Percentiles rank a stretch among this genome's conserved stretches.
These are phyloP conservation scores for Chelonus formosanus DNA, from an alignment of 2,888 invertebrate genomes.

Conservation along the genomic window DNA sequence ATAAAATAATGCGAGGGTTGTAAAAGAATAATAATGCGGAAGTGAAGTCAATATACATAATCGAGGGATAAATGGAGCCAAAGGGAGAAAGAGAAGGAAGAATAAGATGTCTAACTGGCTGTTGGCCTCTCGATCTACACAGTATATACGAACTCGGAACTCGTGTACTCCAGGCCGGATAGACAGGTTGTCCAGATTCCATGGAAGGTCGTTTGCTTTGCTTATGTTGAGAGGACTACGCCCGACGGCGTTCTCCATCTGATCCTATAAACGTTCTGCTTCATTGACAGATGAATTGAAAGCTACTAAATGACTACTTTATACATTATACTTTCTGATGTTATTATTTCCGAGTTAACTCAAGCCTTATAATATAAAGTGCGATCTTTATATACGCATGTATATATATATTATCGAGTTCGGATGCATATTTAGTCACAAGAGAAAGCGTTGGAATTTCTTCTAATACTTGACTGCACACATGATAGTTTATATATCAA, in stretches of 20 bases:
- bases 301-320: not conserved
- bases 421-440: too few relatives aligned
- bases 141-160: constrained; percentile 21
- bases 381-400: too few relatives aligned
- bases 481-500: constrained; percentile 3
- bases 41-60: too few relatives aligned
- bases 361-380: too few relatives aligned
- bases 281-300: constrained; percentile 24
- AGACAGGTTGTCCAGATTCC: constrained; percentile 66
- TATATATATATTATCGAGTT: too few relatives aligned
- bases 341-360: too few relatives aligned
- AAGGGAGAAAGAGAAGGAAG: constrained; percentile 28
- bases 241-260: constrained; percentile 44
- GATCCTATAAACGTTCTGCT: constrained; percentile 6
- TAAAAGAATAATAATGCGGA: too few relatives aligned
- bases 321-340: too few relatives aligned
- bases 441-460: constrained; percentile 28
- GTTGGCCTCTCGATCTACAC: constrained; percentile 24
- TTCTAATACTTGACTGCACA: not conserved
- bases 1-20: too few relatives aligned
- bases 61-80: constrained; percentile 11
- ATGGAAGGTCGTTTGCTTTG: constrained; percentile 66
- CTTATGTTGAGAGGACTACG: constrained; percentile 57
- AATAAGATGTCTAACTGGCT: constrained; percentile 11
- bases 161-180: constrained; percentile 49